These are phyloP conservation scores for Caradrina clavipalpis DNA, from an alignment of 2,888 invertebrate species.

Conservation along the genomic window DNA sequence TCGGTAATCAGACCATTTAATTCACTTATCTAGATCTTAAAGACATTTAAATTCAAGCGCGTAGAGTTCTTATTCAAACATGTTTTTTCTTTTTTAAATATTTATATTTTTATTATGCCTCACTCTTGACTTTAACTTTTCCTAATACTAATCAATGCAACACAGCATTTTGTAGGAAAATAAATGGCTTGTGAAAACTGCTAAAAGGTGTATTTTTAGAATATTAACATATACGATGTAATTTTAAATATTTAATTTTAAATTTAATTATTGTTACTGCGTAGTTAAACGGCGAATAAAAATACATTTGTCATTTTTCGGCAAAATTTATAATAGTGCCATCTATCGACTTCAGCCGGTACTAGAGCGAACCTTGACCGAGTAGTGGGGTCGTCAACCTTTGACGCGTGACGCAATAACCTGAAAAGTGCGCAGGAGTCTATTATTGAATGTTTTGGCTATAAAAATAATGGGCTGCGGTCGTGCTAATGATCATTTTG, in stretches of 20 bases:
- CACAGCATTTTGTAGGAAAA: background rate
- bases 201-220: slow-evolving; percentile 17
- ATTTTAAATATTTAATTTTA: background rate
- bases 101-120: too few species aligned
- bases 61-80: too few species aligned
- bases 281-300: background rate
- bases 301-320: background rate
- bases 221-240: background rate
- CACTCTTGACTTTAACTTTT: too few species aligned
- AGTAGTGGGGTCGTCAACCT: slow-evolving; percentile 56
- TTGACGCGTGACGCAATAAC: slow-evolving; percentile 49
- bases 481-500: slow-evolving; percentile 24
- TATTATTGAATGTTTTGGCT: slow-evolving; percentile 45
- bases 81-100: too few species aligned
- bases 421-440: slow-evolving; percentile 63
- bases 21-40: too few species aligned
- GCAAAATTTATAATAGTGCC: slow-evolving; percentile 38
- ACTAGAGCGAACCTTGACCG: slow-evolving; percentile 67
- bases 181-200: background rate
- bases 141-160: too few species aligned
- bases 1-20: too few species aligned
- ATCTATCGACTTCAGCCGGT: slow-evolving; percentile 45
- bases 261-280: background rate
- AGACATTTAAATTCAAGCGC: too few species aligned
- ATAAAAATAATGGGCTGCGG: slow-evolving; percentile 42